Evolutionary conservation across 2,888 invertebrate species (phyloP).

Genomic region (Himalopsyche anomala): DNA sequence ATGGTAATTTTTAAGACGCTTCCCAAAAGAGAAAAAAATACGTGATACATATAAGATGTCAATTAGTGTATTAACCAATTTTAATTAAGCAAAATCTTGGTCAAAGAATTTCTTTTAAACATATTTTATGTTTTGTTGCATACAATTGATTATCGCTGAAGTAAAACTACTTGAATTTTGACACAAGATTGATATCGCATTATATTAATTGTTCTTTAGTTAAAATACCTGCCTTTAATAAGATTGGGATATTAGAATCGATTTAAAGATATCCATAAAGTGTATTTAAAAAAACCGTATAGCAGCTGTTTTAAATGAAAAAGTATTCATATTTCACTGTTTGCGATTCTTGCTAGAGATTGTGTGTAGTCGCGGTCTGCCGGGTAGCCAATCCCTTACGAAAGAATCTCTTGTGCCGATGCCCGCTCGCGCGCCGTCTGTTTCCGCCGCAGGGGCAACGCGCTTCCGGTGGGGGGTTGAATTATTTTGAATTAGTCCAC

Average conservation of each 20-base stretch:
- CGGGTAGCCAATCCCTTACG: constrained; percentile 33
- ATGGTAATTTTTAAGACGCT: no score
- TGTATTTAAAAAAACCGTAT: not conserved
- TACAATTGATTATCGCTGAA: not conserved
- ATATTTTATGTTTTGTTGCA: no score
- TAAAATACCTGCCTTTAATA: not conserved
- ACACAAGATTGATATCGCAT: no score
- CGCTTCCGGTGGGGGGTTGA: constrained; percentile 27
- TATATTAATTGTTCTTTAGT: no score
- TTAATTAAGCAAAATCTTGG: no score
- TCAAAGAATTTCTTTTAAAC: no score
- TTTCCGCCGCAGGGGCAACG: constrained; percentile 12
- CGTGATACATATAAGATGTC: no score
- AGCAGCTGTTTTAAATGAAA: not conserved
- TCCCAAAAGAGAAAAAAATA: no score
- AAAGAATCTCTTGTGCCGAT: constrained; percentile 2
- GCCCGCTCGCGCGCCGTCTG: constrained; percentile 36
- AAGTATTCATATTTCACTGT: not conserved
- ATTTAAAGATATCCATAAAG: not conserved
- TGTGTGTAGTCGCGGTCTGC: constrained; percentile 17
- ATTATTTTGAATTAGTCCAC: constrained; percentile 20
- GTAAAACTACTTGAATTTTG: not conserved
- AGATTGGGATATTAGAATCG: not conserved
- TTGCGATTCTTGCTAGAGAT: constrained; percentile 8
- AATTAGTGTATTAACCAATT: no score